Evolutionary conservation across 1,140 invertebrate genomes (phyloP).

Genomic region (Triops longicaudatus): DNA sequence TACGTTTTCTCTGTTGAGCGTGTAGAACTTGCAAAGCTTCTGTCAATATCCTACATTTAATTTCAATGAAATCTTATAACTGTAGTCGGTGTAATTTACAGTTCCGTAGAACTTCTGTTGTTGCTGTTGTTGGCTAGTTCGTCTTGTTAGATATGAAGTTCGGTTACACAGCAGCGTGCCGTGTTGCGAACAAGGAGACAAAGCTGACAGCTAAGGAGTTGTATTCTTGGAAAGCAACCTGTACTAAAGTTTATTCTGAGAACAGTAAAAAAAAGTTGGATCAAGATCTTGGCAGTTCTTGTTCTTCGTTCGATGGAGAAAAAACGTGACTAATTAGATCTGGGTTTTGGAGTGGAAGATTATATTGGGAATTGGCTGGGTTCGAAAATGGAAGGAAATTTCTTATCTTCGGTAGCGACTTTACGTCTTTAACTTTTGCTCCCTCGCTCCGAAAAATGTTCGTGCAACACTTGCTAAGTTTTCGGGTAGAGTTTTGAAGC

Average conservation of each 20-base stretch:
- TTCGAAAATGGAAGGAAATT: background rate
- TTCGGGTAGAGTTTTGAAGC: background rate
- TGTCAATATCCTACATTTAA: too few relatives aligned
- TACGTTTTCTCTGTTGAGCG: too few relatives aligned
- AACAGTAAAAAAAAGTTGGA: background rate
- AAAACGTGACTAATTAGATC: background rate
- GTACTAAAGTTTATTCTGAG: background rate
- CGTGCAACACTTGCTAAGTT: background rate
- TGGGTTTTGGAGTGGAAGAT: background rate
- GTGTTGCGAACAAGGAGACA: too few relatives aligned
- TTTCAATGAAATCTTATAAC: too few relatives aligned
- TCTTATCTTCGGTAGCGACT: background rate
- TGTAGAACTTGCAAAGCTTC: too few relatives aligned
- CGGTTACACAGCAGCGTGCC: too few relatives aligned
- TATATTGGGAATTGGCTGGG: background rate
- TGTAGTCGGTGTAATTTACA: too few relatives aligned
- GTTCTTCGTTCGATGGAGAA: background rate
- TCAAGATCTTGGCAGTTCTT: background rate
- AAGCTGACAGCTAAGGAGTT: too few relatives aligned
- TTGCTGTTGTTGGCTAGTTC: too few relatives aligned
- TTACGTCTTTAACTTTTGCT: background rate
- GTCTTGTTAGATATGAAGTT: too few relatives aligned
- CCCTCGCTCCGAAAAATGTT: background rate
- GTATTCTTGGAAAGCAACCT: too few relatives aligned
- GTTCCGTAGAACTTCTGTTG: too few relatives aligned